phyloP scores from a whole-genome alignment of 2,888 invertebrate species.

The Meliscaeva auricollis region DNA sequence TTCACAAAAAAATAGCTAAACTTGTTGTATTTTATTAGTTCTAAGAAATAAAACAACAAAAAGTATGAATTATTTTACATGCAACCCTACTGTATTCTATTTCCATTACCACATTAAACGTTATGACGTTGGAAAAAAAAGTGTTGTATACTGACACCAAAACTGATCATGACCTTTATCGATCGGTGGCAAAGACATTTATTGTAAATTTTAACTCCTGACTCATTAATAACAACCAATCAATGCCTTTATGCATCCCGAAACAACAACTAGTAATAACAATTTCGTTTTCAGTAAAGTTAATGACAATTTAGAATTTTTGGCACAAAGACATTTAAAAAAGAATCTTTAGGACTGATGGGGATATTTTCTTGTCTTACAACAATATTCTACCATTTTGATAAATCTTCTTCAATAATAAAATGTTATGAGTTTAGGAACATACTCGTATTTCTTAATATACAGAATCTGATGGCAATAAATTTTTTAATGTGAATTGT shows the following conservation, averaged over 20 bases:
- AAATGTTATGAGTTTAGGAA: slow-evolving; percentile 34
- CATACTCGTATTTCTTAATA: slow-evolving; percentile 10
- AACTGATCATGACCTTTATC: slow-evolving; percentile 71
- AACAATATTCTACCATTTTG: background rate
- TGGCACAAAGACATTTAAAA: background rate
- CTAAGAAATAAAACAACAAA: background rate
- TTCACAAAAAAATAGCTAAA: too few relatives aligned
- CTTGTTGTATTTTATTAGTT: too few relatives aligned
- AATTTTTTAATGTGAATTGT: slow-evolving; percentile 34
- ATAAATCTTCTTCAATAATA: slow-evolving; percentile 1
- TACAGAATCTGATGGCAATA: slow-evolving; percentile 27
- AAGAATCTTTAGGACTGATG: slow-evolving; percentile 9
- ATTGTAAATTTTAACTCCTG: slow-evolving; percentile 58
- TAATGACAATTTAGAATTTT: slow-evolving; percentile 33
- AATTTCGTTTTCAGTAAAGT: slow-evolving; percentile 47
- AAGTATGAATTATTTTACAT: too few relatives aligned
- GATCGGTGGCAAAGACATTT: slow-evolving; percentile 57
- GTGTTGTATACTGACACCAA: slow-evolving; percentile 35
- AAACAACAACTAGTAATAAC: slow-evolving; percentile 20
- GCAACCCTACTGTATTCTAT: background rate
- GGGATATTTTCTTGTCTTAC: slow-evolving; percentile 36
- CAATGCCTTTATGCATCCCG: slow-evolving; percentile 21
- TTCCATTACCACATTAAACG: background rate
- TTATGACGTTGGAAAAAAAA: slow-evolving; percentile 12
- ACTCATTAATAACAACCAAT: slow-evolving; percentile 52